Base-by-base conservation (phyloP, 1,140 invertebrate genomes). In the Himalopsyche phryganea region DNA sequence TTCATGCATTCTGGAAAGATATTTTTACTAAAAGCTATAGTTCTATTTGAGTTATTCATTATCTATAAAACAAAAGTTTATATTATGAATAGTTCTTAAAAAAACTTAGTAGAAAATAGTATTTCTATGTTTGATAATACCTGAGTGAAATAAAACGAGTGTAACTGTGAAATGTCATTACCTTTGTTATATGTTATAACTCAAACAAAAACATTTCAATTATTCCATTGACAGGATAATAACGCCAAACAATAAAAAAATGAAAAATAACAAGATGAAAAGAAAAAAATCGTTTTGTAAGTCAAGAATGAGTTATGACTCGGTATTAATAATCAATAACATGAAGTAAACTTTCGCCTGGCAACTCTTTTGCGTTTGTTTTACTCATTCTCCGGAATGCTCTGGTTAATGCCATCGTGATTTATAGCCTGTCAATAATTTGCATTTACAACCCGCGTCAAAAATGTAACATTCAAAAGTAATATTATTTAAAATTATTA, bases 371-470 rank as follows among this genome's bases (percentile, higher is more conserved):
- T 28, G 23, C 23, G 23, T 28, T 28, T 28, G 3, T 5, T 28
- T 28, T 28, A 28, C 23, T 28, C 23, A 5, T 28, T 28, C 23
- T 28, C 9, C 45, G 13, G 10, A 32, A 15, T 32, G 23, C 41
- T 50, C 48, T 11, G 28, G 28, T 47, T 51, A 13, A 15, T 36
- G 47, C 23, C 23, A 13, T n/a, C 23, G 11, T 50, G 56, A 58
- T 58, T 58, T 58, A 58, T 58, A 46, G 56, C 48, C 48, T 47
- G 56, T 58, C 56, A 58, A 58, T 58, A 58, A 46, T 51, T 58
- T 58, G 46, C 50, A 41, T 58, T 52, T 47, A 58, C 55, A 36
- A 47, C 48, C 14, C 35, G 51, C 56, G 56, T 58, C 56, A 58
- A 42, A 58, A 51, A 58, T 58, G 56, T 52, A 51, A 58, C 56